Conservation (phyloP, 1,140 invertebrate genomes). For the Saccostrea echinata region DNA sequence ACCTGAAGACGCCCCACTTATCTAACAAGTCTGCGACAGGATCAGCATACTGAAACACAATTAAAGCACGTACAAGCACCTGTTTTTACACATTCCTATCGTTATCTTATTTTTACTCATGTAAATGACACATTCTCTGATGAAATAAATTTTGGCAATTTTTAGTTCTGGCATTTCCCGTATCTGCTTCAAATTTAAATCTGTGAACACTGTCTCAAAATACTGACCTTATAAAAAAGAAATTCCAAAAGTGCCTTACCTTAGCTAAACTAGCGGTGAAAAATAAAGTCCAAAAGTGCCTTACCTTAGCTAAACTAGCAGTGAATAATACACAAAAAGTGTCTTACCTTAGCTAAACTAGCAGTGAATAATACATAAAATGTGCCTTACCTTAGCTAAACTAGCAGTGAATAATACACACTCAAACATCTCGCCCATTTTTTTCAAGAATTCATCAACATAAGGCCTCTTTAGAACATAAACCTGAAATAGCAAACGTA, state of each 20-base stretch:
- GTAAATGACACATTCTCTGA: too few relatives aligned
- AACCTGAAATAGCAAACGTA: conserved; percentile 82
- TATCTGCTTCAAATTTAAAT: neutral
- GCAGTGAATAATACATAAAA: conserved; percentile 98
- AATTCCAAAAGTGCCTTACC: conserved; percentile 80
- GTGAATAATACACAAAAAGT: too few relatives aligned
- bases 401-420: conserved; percentile 99
- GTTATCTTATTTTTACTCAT: too few relatives aligned
- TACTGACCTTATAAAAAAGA: too few relatives aligned
- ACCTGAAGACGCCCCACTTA: conserved; percentile 97
- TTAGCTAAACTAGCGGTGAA: conserved; percentile 94
- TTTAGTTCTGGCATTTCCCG: neutral
- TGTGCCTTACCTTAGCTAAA: conserved; percentile 91
- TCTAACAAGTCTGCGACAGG: conserved; percentile 99
- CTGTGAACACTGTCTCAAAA: too few relatives aligned
- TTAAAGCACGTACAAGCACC: conserved; percentile 40
- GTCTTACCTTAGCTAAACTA: conserved; percentile 93
- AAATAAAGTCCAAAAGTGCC: conserved; percentile 43
- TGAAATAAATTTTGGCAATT: neutral
- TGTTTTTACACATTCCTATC: neutral
- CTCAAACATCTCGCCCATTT: conserved; percentile 99
- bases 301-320: conserved; percentile 96
- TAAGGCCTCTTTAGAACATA: conserved; percentile 99
- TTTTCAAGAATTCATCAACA: conserved; percentile 98
- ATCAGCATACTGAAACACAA: conserved; percentile 93